These are phyloP conservation scores for Sarcophaga subvicina DNA, from an alignment of 2,888 invertebrate species.

Conservation along the genomic window DNA sequence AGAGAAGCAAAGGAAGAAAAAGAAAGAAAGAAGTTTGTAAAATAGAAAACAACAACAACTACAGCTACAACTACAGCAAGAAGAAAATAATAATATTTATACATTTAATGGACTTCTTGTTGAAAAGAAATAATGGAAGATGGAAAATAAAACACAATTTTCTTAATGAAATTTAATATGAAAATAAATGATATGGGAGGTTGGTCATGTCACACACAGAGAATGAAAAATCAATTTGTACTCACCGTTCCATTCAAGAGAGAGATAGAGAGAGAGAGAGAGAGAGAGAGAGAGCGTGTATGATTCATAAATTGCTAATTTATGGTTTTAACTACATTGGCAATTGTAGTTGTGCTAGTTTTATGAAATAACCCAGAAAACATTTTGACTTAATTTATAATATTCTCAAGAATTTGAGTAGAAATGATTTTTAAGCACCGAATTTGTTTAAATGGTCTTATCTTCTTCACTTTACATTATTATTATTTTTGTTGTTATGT, in stretches of 20 bases:
- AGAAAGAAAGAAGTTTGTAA: background rate
- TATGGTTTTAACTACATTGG: conserved; percentile 33
- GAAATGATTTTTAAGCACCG: no score
- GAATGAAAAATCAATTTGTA: background rate
- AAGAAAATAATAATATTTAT: conserved; percentile 66
- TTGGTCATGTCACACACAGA: conserved; percentile 46
- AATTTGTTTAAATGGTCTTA: no score
- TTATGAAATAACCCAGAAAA: no score
- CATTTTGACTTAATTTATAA: no score
- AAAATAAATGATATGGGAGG: conserved; percentile 62
- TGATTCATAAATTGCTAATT: conserved; percentile 49
- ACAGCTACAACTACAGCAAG: conserved; percentile 14
- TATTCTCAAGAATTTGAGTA: no score
- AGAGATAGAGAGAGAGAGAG: background rate
- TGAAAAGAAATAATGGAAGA: conserved; percentile 16
- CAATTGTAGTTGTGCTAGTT: no score
- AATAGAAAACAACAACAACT: conserved; percentile 50
- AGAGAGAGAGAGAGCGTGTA: conserved; percentile 7
- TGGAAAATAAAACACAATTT: conserved; percentile 63
- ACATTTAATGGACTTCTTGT: conserved; percentile 65
- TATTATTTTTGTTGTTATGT: no score
- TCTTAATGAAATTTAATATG: conserved; percentile 68
- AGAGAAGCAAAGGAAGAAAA: conserved; percentile 8
- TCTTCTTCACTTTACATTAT: no score
- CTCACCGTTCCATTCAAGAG: conserved; percentile 5